Base-by-base conservation (phyloP, 2,797 vertebrate species). In the Chelidonichthys spinosus region DNA sequence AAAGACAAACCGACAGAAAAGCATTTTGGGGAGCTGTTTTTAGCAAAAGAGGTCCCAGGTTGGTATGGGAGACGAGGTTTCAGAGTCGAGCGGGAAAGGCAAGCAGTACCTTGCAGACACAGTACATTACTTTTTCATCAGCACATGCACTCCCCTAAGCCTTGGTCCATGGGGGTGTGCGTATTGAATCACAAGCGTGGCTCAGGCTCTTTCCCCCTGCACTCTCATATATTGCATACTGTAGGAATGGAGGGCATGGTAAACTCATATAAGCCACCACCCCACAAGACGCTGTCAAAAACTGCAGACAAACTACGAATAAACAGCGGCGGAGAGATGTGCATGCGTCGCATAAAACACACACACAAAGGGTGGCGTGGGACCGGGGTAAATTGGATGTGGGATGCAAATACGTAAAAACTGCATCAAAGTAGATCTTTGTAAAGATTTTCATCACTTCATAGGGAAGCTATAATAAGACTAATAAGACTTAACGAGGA, bases 91-190 rank as follows among this genome's bases (percentile, higher is more conserved):
- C 81, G 74, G 82, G 78, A 78, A 60, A 88, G 83, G 82, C 87
- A 73, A 84, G 86, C 84, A 70, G 79, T 82, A 87, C 88, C 94
- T 93, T 89, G 87, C 90, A 93, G 93, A 94, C 93, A 93, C 92
- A 94, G 85, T 93, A 94, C 93, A 94, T 94, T 94, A 94, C 92
- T 94, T 95, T 95, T 94, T 94, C 94, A 95, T 95, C 93, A 94
- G 93, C 92, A 91, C 92, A 93, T 91, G 89, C 86, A 86, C 86
- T 94, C 91, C 92, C 92, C 85, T 90, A 92, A 92, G 92, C 90
- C 83, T 88, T 65, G 84, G 91, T 90, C 92, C 87, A 85, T 61
- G 82, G 89, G 91, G 90, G 90, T 87, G 86, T 86, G 90, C 81
- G 76, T 87, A 89, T 85, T 89, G 89, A 93, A 90, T 92, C 87